Evolutionary conservation across 2,113 vertebrate species (phyloP).

Genomic region (Lucifuga dentata): DNA sequence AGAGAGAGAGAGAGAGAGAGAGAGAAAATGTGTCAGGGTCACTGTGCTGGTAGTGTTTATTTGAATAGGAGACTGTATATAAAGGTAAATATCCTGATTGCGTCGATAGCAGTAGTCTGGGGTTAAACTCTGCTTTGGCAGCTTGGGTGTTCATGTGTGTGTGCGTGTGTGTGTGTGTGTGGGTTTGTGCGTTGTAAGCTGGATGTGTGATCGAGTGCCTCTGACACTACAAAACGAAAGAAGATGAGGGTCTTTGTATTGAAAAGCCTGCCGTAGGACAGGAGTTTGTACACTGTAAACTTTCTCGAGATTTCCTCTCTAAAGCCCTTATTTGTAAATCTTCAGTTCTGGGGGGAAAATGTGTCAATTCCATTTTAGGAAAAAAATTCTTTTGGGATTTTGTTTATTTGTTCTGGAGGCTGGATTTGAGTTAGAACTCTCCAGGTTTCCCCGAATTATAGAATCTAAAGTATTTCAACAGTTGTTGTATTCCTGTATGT

Average conservation of each 20-base stretch:
- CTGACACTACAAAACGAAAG: slow-evolving; percentile 89
- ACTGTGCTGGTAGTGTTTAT: slow-evolving; percentile 69
- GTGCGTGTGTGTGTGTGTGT: slow-evolving; percentile 27
- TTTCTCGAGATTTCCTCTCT: slow-evolving; percentile 86
- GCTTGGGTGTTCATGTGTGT: slow-evolving; percentile 84
- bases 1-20: slow-evolving; percentile 76
- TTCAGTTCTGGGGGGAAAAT: slow-evolving; percentile 89
- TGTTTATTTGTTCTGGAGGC: slow-evolving; percentile 84
- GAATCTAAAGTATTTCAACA: slow-evolving; percentile 85
- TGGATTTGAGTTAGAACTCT: slow-evolving; percentile 99
- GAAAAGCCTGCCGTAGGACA: slow-evolving; percentile 93
- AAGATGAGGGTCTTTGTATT: slow-evolving; percentile 92
- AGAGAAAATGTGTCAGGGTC: slow-evolving; percentile 82
- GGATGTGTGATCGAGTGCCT: slow-evolving; percentile 80
- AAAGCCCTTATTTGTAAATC: slow-evolving; percentile 93
- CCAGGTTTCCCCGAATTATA: slow-evolving; percentile 88
- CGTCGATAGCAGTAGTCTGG: slow-evolving; percentile 91
- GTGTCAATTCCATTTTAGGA: slow-evolving; percentile 90
- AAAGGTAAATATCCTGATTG: slow-evolving; percentile 78
- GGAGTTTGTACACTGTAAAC: slow-evolving; percentile 99
- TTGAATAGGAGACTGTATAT: slow-evolving; percentile 88
- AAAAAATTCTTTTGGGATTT: slow-evolving; percentile 69
- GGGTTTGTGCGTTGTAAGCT: slow-evolving; percentile 36
- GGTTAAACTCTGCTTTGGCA: slow-evolving; percentile 89
- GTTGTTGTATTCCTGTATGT: slow-evolving; percentile 90